Evolutionary conservation across 2,113 vertebrate genomes (phyloP), one percentile per base, ranked within the genome.

Genomic region (pig (Sus scrofa)): DNA sequence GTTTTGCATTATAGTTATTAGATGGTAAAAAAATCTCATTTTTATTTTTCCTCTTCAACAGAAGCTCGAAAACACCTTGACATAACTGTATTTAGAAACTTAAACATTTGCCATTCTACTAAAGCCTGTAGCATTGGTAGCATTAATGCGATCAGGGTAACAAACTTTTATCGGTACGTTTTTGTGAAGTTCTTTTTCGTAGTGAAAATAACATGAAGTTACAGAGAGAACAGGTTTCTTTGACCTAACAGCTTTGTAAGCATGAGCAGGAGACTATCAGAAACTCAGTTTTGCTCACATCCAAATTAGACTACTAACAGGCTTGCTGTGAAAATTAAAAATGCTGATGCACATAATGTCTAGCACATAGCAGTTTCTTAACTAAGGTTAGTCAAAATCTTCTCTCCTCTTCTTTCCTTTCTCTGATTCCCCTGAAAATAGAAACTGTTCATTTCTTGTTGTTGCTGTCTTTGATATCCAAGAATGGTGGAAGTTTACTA

Each of bases 41-140:
- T 94, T 89, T n/a, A 30, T 84, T 94, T 85, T 88, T 85, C 7
- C 63, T 22, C 12, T 52, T 95, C 84, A 93, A 52, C 14, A 73
- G 4, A 63, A 56, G 8, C 71, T 96, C 26, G 13, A 85, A 24
- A 60, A 44, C 70, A 9, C 3, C 24, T 87, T 85, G 58, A 56
- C 44, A 7, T 77, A 93, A 34, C 14, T 70, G 24, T 7, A 50
- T 14, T 63, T 67, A 60, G 52, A n/a, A 67, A 79, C 60, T 87
- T 79, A 85, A 27, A 85, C 73, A 68, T 11, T 77, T 90, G 13
- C 56, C 8, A 68, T 78, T 73, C 30, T 81, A 8, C 32, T 68
- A 39, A 94, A 24, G 20, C 13, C 12, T 85, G 26, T 68, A 37
- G 7, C 18, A 44, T 15, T 32, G 10, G 4, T 30, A 52, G 14